phyloP scores from a whole-genome alignment of 2,888 invertebrate genomes.

The Brachylomia viminalis region DNA sequence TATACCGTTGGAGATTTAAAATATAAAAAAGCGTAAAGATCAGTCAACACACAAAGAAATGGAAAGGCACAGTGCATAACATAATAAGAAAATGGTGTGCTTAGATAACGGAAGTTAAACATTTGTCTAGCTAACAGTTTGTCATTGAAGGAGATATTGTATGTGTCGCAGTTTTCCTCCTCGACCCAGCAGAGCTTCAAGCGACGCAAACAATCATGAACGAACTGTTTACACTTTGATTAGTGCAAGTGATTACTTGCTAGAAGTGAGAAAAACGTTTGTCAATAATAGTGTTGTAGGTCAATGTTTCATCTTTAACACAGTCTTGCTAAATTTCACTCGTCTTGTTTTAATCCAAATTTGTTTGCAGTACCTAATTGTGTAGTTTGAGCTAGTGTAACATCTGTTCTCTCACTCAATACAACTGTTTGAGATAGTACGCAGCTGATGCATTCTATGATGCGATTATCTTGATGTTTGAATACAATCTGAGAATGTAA shows the following conservation, averaged over 20 bases:
- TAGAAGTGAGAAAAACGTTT: slow-evolving; percentile 15
- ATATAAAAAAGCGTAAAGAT: slow-evolving; percentile 19
- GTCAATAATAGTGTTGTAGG: background rate
- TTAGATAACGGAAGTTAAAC: slow-evolving; percentile 56
- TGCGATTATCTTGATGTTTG: background rate
- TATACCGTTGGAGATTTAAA: background rate
- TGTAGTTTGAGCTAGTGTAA: background rate
- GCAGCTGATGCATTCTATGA: slow-evolving; percentile 31
- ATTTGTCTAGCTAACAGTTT: slow-evolving; percentile 56
- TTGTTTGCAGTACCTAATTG: background rate
- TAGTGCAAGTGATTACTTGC: slow-evolving; percentile 37
- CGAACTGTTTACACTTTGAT: slow-evolving; percentile 24
- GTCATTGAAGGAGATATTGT: slow-evolving; percentile 55
- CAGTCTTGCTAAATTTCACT: background rate
- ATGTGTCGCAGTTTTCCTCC: slow-evolving; percentile 49
- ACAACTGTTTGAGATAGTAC: slow-evolving; percentile 20
- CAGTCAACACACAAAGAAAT: slow-evolving; percentile 22
- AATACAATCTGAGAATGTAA: background rate
- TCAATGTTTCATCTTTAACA: background rate
- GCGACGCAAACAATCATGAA: slow-evolving; percentile 32
- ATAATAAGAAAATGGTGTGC: slow-evolving; percentile 39
- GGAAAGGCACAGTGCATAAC: slow-evolving; percentile 16
- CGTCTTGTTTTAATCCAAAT: background rate
- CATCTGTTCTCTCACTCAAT: slow-evolving; percentile 21
- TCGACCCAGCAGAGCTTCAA: slow-evolving; percentile 27